A percentile compares a stretch with the other conserved stretches of the same genome.
These are phyloP conservation scores for Bombus impatiens DNA, from an alignment of 1,140 invertebrate species.

Conservation along the genomic window DNA sequence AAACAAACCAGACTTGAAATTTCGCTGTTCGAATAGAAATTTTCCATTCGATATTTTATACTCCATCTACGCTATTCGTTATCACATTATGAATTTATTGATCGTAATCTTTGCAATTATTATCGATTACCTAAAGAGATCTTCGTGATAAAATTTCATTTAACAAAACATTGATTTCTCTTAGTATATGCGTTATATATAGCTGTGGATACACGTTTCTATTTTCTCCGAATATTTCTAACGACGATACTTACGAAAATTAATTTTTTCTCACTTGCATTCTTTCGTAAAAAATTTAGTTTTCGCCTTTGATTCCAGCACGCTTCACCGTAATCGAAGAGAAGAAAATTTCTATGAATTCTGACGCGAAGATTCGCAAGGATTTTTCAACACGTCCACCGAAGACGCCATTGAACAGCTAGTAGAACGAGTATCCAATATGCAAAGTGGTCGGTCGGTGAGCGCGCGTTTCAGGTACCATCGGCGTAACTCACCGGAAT, in stretches of 20 bases:
- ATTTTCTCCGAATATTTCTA: not conserved
- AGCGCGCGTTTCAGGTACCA: constrained; percentile 39
- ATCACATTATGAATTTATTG: not conserved
- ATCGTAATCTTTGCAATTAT: not conserved
- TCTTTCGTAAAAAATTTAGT: no score
- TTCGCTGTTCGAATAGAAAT: not conserved
- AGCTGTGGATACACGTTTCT: not conserved
- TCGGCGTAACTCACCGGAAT: constrained; percentile 56
- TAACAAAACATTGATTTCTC: not conserved
- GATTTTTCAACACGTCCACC: not conserved
- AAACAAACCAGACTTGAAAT: not conserved
- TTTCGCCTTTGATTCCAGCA: no score
- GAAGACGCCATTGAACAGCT: constrained; percentile 31
- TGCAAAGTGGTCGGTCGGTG: constrained; percentile 57
- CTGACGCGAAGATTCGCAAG: not conserved
- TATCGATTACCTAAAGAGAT: no score
- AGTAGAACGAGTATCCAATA: constrained; percentile 53
- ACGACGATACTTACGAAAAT: not conserved
- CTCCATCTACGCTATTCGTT: no score
- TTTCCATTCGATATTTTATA: not conserved
- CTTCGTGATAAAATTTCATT: not conserved
- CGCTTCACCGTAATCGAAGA: no score
- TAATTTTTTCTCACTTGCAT: no score
- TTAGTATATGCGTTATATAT: not conserved
- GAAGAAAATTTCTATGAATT: not conserved